Percentiles rank a stretch among this genome's conserved stretches.
phyloP scores from a whole-genome alignment of 2,888 invertebrate genomes.

The Drosophila nigricruria region DNA sequence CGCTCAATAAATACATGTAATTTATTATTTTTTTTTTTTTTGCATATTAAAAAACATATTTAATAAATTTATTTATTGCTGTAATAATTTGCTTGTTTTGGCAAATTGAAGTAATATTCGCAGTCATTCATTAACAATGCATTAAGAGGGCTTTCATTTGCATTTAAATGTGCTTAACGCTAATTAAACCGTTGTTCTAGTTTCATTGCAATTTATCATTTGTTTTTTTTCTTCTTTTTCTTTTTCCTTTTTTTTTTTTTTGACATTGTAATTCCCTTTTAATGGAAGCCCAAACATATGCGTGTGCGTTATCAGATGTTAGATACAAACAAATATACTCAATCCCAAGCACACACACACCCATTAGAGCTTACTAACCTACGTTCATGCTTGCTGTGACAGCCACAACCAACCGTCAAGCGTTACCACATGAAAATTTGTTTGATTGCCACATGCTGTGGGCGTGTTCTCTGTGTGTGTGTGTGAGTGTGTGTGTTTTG shows the following conservation, averaged over 20 bases:
- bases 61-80: neutral
- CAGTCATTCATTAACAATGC: constrained; percentile 23
- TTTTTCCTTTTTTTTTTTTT: constrained; percentile 18
- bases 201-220: constrained; percentile 25
- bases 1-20: neutral
- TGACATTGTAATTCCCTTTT: constrained; percentile 55
- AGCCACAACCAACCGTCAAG: constrained; percentile 17
- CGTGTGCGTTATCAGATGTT: constrained; percentile 52
- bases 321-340: constrained; percentile 18
- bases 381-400: constrained; percentile 24
- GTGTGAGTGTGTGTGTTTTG: constrained; percentile 5
- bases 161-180: constrained; percentile 25
- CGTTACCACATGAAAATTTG: constrained; percentile 54
- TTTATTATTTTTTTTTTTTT: neutral
- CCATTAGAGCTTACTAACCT: constrained; percentile 26
- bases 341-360: constrained; percentile 9
- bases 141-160: constrained; percentile 18
- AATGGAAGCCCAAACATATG: constrained; percentile 56
- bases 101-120: constrained; percentile 4
- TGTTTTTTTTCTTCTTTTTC: constrained; percentile 1
- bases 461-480: constrained; percentile 3
- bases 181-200: constrained; percentile 32
- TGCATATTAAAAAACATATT: neutral
- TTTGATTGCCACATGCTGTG: constrained; percentile 40
- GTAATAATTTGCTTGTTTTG: constrained; percentile 14